Evolutionary conservation across 92 coral and sea anemone species (phyloP).

Genomic region (Actinernus sp.): DNA sequence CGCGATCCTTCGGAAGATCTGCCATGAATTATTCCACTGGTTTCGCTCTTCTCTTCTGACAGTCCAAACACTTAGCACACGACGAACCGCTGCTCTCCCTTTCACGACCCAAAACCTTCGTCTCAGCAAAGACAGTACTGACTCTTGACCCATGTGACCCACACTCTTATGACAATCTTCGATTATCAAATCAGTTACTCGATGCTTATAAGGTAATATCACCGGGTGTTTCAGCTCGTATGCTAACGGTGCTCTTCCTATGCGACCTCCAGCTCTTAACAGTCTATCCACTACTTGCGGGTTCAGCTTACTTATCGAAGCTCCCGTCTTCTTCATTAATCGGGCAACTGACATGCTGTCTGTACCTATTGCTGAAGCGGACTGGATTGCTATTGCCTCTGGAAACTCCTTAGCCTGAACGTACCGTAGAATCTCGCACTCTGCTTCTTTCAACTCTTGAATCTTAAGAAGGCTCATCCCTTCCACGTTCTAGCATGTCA

Average conservation of each 20-base stretch:
- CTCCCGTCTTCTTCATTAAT: slow-evolving; percentile 37
- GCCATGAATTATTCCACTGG: slow-evolving; percentile 70
- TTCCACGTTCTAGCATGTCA: neutral
- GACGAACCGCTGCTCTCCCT: slow-evolving; percentile 61
- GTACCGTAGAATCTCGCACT: slow-evolving; percentile 7
- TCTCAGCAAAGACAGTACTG: slow-evolving; percentile 61
- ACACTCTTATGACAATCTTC: slow-evolving; percentile 34
- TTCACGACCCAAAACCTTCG: slow-evolving; percentile 59
- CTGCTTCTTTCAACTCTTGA: too few species aligned
- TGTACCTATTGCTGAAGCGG: neutral
- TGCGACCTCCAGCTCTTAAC: slow-evolving; percentile 49
- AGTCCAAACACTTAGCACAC: slow-evolving; percentile 49
- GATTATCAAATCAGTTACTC: slow-evolving; percentile 49
- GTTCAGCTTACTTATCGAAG: slow-evolving; percentile 30
- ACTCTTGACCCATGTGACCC: slow-evolving; percentile 74
- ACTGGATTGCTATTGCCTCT: neutral
- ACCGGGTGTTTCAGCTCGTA: slow-evolving; percentile 39
- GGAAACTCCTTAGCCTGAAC: slow-evolving; percentile 16
- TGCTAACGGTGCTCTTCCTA: slow-evolving; percentile 29
- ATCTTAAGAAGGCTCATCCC: neutral
- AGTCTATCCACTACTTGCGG: too few species aligned
- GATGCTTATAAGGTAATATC: slow-evolving; percentile 58
- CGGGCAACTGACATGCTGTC: slow-evolving; percentile 9
- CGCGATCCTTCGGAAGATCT: slow-evolving; percentile 40
- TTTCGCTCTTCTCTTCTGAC: slow-evolving; percentile 44